These are phyloP conservation scores for Hyposoter didymator DNA, from an alignment of 2,888 invertebrate species.

Conservation along the genomic window DNA sequence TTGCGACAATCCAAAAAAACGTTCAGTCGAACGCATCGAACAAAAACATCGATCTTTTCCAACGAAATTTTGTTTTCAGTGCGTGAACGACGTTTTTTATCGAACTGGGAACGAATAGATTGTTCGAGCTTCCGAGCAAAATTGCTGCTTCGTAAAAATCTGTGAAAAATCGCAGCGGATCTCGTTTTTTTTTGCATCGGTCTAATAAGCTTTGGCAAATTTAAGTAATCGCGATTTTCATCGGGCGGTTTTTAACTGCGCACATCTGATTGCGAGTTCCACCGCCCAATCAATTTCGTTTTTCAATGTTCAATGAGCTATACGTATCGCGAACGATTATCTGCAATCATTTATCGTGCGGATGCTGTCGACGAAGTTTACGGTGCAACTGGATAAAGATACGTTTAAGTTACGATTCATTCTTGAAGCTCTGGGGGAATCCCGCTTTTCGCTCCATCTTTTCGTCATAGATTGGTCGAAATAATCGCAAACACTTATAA, in stretches of 20 bases:
- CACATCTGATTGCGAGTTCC: not conserved
- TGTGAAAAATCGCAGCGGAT: not conserved
- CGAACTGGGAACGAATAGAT: not conserved
- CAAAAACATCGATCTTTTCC: too few species aligned
- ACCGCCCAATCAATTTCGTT: conserved; percentile 10
- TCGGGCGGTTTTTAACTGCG: not conserved
- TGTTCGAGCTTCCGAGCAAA: not conserved
- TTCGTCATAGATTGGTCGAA: not conserved
- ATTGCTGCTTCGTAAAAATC: not conserved
- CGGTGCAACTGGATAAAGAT: not conserved
- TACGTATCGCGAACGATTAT: not conserved
- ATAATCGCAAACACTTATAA: not conserved
- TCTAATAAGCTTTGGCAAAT: not conserved
- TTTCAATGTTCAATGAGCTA: not conserved
- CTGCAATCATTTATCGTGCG: not conserved
- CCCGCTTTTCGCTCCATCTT: not conserved
- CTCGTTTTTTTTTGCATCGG: not conserved
- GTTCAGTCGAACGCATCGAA: too few species aligned
- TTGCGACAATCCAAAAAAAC: too few species aligned
- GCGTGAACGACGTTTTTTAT: not conserved
- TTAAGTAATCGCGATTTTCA: not conserved
- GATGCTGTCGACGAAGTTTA: not conserved
- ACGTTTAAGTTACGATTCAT: not conserved
- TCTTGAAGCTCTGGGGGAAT: not conserved
- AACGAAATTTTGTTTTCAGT: too few species aligned